Evolutionary conservation across 2,797 vertebrate genomes (phyloP).

Genomic region (Muscicapa comitata): DNA sequence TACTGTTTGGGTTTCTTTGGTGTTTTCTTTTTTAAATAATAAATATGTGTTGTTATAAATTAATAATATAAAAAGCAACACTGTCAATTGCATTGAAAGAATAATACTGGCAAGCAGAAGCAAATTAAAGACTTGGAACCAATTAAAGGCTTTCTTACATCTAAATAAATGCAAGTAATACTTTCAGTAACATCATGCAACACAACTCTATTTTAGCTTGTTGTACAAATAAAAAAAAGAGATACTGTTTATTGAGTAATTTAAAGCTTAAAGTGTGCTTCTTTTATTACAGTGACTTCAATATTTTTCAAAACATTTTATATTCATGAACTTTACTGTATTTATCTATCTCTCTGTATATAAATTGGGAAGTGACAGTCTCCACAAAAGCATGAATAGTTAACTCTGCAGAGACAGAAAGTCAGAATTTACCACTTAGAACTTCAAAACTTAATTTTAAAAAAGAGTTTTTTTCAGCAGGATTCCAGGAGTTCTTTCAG

Average conservation of each 20-base stretch:
- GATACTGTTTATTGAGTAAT: background rate
- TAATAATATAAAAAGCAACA: background rate
- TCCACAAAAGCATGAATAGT: background rate
- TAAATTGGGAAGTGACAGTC: background rate
- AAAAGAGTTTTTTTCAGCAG: background rate
- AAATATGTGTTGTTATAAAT: background rate
- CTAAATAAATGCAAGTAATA: background rate
- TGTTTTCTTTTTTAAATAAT: background rate
- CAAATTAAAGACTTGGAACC: background rate
- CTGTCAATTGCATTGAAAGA: background rate
- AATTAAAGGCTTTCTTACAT: background rate
- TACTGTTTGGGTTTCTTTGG: rapidly evolving
- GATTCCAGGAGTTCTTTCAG: background rate
- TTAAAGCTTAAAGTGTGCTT: background rate
- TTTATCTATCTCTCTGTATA: background rate
- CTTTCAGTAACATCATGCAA: background rate
- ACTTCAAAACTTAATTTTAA: background rate
- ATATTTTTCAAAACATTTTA: background rate
- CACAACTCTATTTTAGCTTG: background rate
- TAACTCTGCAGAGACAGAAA: background rate
- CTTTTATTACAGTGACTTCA: background rate
- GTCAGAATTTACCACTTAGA: background rate
- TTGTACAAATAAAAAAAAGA: background rate
- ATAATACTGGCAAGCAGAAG: background rate
- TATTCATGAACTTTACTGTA: background rate